Percentiles rank a stretch among this genome's conserved stretches.
Evolutionary conservation across 2,113 vertebrate species (phyloP).

Genomic region (Trogon surrucura): DNA sequence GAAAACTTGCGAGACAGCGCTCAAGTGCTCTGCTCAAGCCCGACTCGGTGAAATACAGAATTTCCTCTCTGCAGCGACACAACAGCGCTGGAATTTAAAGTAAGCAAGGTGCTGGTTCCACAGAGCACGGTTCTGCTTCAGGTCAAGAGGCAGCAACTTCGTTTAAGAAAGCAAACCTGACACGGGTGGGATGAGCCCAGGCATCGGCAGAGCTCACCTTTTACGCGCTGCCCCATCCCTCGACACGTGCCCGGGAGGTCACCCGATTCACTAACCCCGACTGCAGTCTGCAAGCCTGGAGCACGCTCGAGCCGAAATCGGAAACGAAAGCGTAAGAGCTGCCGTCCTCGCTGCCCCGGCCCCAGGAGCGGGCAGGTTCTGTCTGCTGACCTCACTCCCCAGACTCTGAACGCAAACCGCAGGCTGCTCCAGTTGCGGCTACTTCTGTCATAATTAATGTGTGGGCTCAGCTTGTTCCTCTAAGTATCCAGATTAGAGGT

Average conservation of each 20-base stretch:
- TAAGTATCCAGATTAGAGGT: not conserved
- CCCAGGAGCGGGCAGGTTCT: too few species aligned
- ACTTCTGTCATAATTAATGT: rapidly evolving
- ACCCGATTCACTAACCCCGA: too few species aligned
- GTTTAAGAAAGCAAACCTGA: not conserved
- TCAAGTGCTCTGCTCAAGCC: not conserved
- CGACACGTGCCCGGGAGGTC: not conserved
- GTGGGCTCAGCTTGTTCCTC: not conserved
- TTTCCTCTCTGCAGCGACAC: not conserved
- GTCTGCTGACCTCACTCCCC: too few species aligned
- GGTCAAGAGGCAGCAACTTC: not conserved
- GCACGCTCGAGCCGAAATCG: not conserved
- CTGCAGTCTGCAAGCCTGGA: too few species aligned
- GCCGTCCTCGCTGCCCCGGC: too few species aligned
- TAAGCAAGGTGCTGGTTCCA: not conserved
- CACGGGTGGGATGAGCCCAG: not conserved
- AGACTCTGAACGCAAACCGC: not conserved
- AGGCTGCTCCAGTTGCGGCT: not conserved
- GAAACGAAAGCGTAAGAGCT: too few species aligned
- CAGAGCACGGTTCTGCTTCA: not conserved
- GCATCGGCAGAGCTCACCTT: not conserved
- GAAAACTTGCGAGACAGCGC: not conserved
- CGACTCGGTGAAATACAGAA: not conserved
- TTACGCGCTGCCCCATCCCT: too few species aligned
- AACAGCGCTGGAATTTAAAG: not conserved